These are phyloP conservation scores for Drosophila gunungcola DNA, from an alignment of 1,140 invertebrate genomes.

Conservation along the genomic window DNA sequence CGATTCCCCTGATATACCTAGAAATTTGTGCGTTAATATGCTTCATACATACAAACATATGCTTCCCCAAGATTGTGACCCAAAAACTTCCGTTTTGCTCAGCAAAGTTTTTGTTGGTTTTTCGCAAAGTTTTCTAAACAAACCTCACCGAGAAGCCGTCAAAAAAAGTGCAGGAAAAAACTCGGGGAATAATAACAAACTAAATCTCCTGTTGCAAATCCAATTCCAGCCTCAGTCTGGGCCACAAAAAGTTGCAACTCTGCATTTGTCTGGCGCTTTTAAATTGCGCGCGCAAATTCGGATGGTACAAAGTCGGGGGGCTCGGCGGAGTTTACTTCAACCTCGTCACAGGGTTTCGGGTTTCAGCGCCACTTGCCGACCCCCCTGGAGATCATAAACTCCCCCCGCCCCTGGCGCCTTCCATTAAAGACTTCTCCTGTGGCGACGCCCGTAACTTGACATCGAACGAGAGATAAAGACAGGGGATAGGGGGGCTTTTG, in stretches of 20 bases:
- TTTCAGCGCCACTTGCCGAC: slow-evolving; percentile 60
- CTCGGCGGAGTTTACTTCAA: neutral
- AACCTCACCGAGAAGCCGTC: slow-evolving; percentile 13
- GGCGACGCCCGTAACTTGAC: slow-evolving; percentile 64
- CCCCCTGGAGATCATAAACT: neutral
- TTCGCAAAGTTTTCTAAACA: slow-evolving; percentile 61
- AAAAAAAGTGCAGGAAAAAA: slow-evolving; percentile 12
- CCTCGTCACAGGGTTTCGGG: slow-evolving; percentile 29
- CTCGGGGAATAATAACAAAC: slow-evolving; percentile 32
- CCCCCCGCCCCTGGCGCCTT: slow-evolving; percentile 13
- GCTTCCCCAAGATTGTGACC: neutral
- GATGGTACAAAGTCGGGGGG: slow-evolving; percentile 37
- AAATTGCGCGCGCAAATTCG: slow-evolving; percentile 68
- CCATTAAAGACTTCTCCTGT: slow-evolving; percentile 58
- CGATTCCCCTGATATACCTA: slow-evolving; percentile 2
- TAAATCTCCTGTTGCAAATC: slow-evolving; percentile 37
- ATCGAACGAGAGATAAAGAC: slow-evolving; percentile 47
- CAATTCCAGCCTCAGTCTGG: slow-evolving; percentile 32
- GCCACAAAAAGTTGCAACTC: slow-evolving; percentile 60
- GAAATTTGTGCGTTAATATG: neutral
- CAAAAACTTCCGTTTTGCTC: slow-evolving; percentile 12
- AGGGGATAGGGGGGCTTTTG: slow-evolving; percentile 13
- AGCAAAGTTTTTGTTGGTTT: slow-evolving; percentile 51
- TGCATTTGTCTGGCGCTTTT: slow-evolving; percentile 70
- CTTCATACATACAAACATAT: neutral